Evolutionary conservation across 2,888 invertebrate genomes (phyloP), one percentile per base, ranked within the genome.

Genomic region (Tenthredo mesomela): DNA sequence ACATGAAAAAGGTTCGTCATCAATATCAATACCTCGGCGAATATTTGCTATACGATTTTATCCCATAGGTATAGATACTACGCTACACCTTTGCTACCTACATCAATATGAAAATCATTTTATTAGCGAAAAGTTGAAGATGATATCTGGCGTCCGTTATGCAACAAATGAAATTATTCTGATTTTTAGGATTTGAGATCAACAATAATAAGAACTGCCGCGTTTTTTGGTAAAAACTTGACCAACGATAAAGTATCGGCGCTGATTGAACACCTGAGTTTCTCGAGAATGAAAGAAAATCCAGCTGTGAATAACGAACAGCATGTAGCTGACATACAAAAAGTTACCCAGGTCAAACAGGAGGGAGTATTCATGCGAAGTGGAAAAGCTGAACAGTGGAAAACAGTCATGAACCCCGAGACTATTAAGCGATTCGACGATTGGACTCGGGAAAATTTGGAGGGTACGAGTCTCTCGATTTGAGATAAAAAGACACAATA

Each of bases 211-310:
- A 91, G 91, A 82, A 92, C 94, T 7, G 93, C 93, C 1, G 85
- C 90, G 10, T 95, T 95, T 86, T 88, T 95, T 21, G 92, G 91
- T 3, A 93, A 91, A 82, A 84, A 85, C 85, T 90, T 93, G 65
- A 89, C 88, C 1, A 89, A 92, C 1, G 91, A 93, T 1, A 90
- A 94, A 75, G 88, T 94, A 37, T 87, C 90, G 2, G 85, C 86
- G 0, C 91, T 95, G 21, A 89, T 90, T 50, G 87, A 93, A 2
- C 94, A 95, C 89, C 93, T 95, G 86, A 94, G 94, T 85, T 95
- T 95, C 89, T 91, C 92, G 18, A 93, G 90, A 77, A 96, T 96
- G 96, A 94, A 94, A 88, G 90, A 93, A 2, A 96, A 96, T 91
- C 93, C 93, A 7, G 94, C 94, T 33, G 95, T 95, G 10, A 95